Evolutionary conservation across 2,113 vertebrate species (phyloP), one percentile per base, ranked within the genome.

Genomic region (Nothobranchius kuhntae): DNA sequence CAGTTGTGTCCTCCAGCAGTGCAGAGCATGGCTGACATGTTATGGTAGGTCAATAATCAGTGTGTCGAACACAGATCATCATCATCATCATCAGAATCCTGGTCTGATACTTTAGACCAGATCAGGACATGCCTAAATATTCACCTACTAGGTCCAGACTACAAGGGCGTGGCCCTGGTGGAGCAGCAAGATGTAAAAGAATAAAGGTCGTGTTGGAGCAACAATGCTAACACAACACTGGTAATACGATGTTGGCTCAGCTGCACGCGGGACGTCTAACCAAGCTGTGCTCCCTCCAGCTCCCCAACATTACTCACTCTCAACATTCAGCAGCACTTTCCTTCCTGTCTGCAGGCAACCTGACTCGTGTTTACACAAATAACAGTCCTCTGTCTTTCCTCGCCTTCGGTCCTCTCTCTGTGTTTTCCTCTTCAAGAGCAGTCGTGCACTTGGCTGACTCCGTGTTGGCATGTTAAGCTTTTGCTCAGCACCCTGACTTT

Each of bases 321-420:
- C 44, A 69, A 65, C 53, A 66, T 67, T 63, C 75, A 64, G 40
- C 65, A 26, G 2, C 0, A 0, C 81, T 73, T 61, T 77, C 61
- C 69, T 53, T 75, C 72, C 40, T 56, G 10, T 42, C 57, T 58
- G 40, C 50, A 46, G 45, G 51, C 68, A 53, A 10, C 14, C 12
- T 60, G 68, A 66, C 63, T 73, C 75, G 3, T 65, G 54, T 74
- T 85, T 71, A 61, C 74, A 74, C 35, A 71, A 74, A 73, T 58
- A 75, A 81, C 2, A 64, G 30, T n/a, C 40, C 44, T 54, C 46
- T 65, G 14, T 44, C 42, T 48, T 57, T 44, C 21, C 48, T 52
- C 44, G n/a, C 36, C 44, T 17, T 77, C 17, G 10, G 15, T 63
- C 42, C 48, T 6, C 9, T 45, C 15, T 52, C 59, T 42, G 42